Evolutionary conservation across 2,797 vertebrate species (phyloP), one percentile per base, ranked within the genome.

Genomic region (Syndactyla subalaris): DNA sequence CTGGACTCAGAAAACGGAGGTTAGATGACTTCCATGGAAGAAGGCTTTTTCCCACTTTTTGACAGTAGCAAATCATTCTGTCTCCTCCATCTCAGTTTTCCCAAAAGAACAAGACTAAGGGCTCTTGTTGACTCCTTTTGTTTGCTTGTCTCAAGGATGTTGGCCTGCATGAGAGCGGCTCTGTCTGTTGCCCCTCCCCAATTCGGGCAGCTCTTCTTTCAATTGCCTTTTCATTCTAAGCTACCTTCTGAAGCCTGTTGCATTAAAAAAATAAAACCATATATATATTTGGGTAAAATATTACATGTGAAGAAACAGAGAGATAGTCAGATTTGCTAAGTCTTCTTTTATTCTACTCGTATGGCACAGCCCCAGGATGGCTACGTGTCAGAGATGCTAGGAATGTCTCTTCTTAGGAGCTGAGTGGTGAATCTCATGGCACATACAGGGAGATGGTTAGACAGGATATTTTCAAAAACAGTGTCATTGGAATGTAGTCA

Each of bases 301-400:
- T 41, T 24, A 16, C 3, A 16, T 83, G 9, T 62, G 71, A 89
- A 61, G 38, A 82, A 85, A 48, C 2, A 43, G 45, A 23, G 9
- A 36, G 18, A 61, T 22, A 30, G 9, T n/a, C 41, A 55, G 49
- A 65, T 62, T 76, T 78, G 5, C 8, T 29, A 81, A 61, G 26
- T 32, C 4, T 1, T 46, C 43, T 41, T 72, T 55, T 13, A 41
- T 83, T 78, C 73, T 67, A 8, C 10, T 55, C 0, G 0, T 29
- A 15, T 49, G 72, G 30, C 27, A 34, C 36, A 71, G 48, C 9
- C 41, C 23, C 80, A 52, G 32, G 43, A 70, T 27, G 29, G 19
- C 23, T 85, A 41, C 7, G 23, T 16, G 2, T 36, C 62, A 80
- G 49, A 75, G 34, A 38, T 21, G 21, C 29, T 58, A 10, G 12